Evolutionary conservation across 2,113 vertebrate species (phyloP), one percentile per base, ranked within the genome.

Genomic region (Hassar affinis): DNA sequence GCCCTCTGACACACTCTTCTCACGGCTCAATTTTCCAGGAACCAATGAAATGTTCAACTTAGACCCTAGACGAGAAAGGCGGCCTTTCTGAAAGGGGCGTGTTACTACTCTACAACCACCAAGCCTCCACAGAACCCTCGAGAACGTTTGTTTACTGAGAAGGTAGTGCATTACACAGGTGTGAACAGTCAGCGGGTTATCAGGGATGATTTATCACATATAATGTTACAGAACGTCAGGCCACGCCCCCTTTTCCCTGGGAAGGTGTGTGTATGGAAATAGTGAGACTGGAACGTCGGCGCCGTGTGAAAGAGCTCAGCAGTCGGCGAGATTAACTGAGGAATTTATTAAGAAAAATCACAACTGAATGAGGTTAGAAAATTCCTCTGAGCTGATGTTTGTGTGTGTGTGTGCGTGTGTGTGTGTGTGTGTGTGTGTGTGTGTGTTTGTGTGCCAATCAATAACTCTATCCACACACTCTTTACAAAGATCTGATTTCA

Each of bases 401-500:
- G 59, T 61, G 59, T 61, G 59, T 61, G 59, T 59, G 54, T 56
- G 54, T 56, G 54, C 20, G 54, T 56, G 54, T 56, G 54, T 56
- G 20, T 57, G 59, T 35, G 62, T 66, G 62, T 66, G 33, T 66
- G 5, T 66, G 30, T 66, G 2, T 66, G 20, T 45, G 20, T 6
- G n/a, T n/a, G n/a, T n/a, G n/a, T n/a, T n/a, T n/a, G n/a, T n/a
- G n/a, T n/a, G 25, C 42, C 45, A 72, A 72, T 72, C 69, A 72
- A 72, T 72, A 72, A 72, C 69, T n/a, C 11, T 25, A 49, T 72
- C 10, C 69, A 72, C 38, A 71, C 69, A 47, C 69, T 72, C 69
- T 47, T n/a, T 27, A 72, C 69, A 47, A 49, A 72, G 69, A 72
- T 72, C 69, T 47, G 22, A 47, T 72, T 72, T 72, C 69, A 72